Evolutionary conservation across 2,113 vertebrate genomes (phyloP), one percentile per base, ranked within the genome.

Genomic region (Nothobranchius kuhntae): DNA sequence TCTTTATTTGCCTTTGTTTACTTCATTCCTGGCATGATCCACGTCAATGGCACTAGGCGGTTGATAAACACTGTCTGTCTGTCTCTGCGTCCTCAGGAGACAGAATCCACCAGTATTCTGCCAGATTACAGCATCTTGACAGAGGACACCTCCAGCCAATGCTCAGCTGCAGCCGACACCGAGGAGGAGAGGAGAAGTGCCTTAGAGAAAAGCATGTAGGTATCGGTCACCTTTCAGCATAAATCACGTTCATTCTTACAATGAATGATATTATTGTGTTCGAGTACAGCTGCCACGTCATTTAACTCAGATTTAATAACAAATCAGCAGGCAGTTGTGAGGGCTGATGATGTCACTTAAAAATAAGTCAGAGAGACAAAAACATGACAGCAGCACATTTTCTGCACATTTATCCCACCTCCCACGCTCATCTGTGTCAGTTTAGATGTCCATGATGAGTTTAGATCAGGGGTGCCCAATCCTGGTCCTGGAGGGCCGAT

Each of bases 151-250:
- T 91, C 90, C 80, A 93, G 92, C 75, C 93, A 94, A 69, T 92
- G 91, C 68, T 92, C 91, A 1, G 73, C 89, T 15, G 87, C 65
- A 1, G 89, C 91, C 4, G 92, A 96, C 86, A 95, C 89, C 15
- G 94, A 95, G 78, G 94, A 96, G 74, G 93, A 94, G 76, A 92
- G 92, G 83, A 94, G 68, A 78, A 88, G 67, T 82, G 95, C 95
- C 87, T 92, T 95, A 89, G 95, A 96, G 83, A 95, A 95, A 91
- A 97, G 96, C 94, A 94, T 95, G 96, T 96, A 93, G 77, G 96
- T 30, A 30, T 50, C 2, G 63, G 59, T 65, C 35, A 55, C 1
- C 2, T 45, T 65, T 30, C 21, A 21, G 21, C 21, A 21, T 21
- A 21, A 21, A 21, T 21, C 21, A 21, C 21, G 21, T 21, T 21